Base-by-base conservation (phyloP, 2,797 vertebrate genomes). In the Rousettus madagascariensis region DNA sequence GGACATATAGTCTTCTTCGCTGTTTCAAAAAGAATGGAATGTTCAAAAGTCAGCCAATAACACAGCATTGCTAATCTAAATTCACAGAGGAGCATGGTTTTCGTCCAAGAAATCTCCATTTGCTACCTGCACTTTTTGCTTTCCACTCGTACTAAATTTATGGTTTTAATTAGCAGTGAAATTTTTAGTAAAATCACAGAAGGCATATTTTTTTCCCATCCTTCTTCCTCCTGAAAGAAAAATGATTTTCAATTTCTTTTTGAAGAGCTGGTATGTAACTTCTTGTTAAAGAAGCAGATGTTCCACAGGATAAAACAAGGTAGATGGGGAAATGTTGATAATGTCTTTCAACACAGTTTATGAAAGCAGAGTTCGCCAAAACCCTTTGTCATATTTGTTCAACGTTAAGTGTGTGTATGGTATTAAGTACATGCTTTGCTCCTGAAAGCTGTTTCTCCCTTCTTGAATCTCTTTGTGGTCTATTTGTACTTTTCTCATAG, bases 11-110 rank as follows among this genome's bases (percentile, higher is more conserved):
- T 22, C 33, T 36, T 92, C 19, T 75, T 90, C 97, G 84, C 97
- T 97, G 88, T 97, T 98, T 96, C 86, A 95, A 97, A 97, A 97
- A 95, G 98, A 98, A 98, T 96, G 96, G 93, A 98, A 98, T 97
- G 97, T 98, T 97, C 96, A 91, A 96, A 95, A 98, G 20, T 77
- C 94, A 98, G 17, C 88, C 95, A 97, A 80, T 96, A 97, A 96
- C 92, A 97, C 94, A 96, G 69, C 68, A 86, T n/a, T 92, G 57
- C 96, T 98, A 96, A 97, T 98, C 94, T 96, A 94, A 97, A 98
- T 98, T 97, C 95, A 95, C 68, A 15, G 88, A 97, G 95, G 97
- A 97, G 74, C 59, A 28, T 96, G 95, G 77, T 95, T 98, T 97
- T 97, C 97, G 80, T 93, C 79, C 74, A 97, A 97, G 95, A 96